Conservation (phyloP, 1,140 invertebrate species). For the Drosophila lowei region DNA sequence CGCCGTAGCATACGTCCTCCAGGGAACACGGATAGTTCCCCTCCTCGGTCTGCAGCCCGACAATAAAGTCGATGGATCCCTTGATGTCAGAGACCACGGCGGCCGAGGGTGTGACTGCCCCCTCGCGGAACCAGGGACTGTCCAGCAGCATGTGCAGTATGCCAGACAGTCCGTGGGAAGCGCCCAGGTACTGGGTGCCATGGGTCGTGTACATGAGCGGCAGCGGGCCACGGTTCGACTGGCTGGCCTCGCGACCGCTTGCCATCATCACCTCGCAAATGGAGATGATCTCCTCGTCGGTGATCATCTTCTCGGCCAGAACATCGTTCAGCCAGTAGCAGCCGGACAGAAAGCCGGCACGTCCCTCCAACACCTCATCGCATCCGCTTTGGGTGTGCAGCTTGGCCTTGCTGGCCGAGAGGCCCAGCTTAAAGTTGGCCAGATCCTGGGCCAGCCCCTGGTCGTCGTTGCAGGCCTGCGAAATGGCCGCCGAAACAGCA, state of each 20-base stretch:
- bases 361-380: constrained; percentile 92
- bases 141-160: constrained; percentile 86
- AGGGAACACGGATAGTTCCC: constrained; percentile 92
- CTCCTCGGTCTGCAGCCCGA: constrained; percentile 87
- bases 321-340: constrained; percentile 88
- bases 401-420: constrained; percentile 84
- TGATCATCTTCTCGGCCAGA: constrained; percentile 84
- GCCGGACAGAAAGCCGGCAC: constrained; percentile 91
- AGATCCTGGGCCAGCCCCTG: constrained; percentile 84
- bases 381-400: constrained; percentile 86
- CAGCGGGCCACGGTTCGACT: constrained; percentile 84
- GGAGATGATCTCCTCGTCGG: constrained; percentile 84
- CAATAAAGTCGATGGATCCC: constrained; percentile 84
- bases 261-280: constrained; percentile 88
- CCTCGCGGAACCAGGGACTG: constrained; percentile 79
- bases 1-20: constrained; percentile 86
- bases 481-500: constrained; percentile 85
- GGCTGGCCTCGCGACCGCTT: constrained; percentile 88
- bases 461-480: constrained; percentile 59
- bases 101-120: constrained; percentile 83
- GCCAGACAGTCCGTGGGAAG: constrained; percentile 89
- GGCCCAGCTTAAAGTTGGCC: constrained; percentile 81
- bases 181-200: constrained; percentile 92
- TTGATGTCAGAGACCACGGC: constrained; percentile 85
- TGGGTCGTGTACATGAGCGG: constrained; percentile 95